Percentiles rank a stretch among this genome's conserved stretches.
Evolutionary conservation across 2,113 vertebrate species (phyloP).

Genomic region (Platichthys flesus): DNA sequence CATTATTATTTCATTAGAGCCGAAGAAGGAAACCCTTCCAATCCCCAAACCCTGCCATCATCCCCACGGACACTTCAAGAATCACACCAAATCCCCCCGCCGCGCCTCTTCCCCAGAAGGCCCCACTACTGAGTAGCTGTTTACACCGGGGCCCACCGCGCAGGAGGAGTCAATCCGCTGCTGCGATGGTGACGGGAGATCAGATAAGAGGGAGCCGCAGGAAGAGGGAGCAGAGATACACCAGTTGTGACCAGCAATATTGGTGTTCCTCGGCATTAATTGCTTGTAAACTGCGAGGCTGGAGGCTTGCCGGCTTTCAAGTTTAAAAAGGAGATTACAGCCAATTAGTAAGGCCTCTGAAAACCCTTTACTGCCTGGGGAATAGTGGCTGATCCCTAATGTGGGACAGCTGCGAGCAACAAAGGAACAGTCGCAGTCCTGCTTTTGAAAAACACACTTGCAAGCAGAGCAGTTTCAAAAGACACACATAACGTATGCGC

Average conservation of each 20-base stretch:
- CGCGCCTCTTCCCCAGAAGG: conserved; percentile 62
- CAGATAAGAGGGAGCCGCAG: conserved; percentile 59
- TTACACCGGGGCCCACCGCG: conserved; percentile 64
- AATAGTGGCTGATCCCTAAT: conserved; percentile 75
- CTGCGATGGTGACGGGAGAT: conserved; percentile 51
- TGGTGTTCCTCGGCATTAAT: conserved; percentile 76
- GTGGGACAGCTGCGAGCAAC: conserved; percentile 77
- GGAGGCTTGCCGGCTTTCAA: conserved; percentile 76
- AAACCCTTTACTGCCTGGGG: conserved; percentile 71
- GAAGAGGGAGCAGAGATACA: conserved; percentile 60
- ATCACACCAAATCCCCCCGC: conserved; percentile 73
- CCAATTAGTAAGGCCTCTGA: conserved; percentile 81
- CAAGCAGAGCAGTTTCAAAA: conserved; percentile 48
- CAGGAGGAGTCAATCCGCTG: conserved; percentile 65
- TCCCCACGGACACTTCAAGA: conserved; percentile 77
- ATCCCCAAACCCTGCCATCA: conserved; percentile 62
- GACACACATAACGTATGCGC: conserved; percentile 50
- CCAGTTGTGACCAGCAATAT: conserved; percentile 71
- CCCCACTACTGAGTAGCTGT: conserved; percentile 71
- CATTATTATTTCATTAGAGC: conserved; percentile 86
- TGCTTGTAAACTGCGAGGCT: conserved; percentile 80
- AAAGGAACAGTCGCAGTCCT: conserved; percentile 69
- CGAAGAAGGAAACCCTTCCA: conserved; percentile 65
- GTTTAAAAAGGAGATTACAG: conserved; percentile 82
- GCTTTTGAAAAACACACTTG: conserved; percentile 66